Conservation (phyloP, 2,113 vertebrate species). For the Osmerus mordax region DNA sequence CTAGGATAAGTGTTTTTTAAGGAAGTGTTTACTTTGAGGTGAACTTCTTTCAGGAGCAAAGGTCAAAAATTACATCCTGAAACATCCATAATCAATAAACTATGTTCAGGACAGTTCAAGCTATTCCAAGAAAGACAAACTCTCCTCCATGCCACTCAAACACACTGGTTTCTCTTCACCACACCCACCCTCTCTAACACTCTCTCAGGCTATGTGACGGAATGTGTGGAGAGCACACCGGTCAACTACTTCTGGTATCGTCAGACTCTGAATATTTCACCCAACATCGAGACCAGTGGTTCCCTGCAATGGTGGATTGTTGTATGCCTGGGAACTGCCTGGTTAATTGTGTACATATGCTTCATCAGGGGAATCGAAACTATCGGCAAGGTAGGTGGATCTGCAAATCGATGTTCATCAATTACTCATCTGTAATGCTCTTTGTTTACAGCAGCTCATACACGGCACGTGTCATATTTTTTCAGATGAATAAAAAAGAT, state of each 20-base stretch:
- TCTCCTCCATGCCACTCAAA: no score
- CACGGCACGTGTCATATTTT: no score
- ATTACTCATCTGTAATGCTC: no score
- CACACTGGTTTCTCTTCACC: slow-evolving; percentile 61
- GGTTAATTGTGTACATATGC: slow-evolving; percentile 83
- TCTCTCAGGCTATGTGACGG: slow-evolving; percentile 68
- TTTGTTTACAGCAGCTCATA: no score
- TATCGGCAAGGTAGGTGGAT: slow-evolving; percentile 79
- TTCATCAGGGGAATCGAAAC: slow-evolving; percentile 85
- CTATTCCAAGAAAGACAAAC: no score
- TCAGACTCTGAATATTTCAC: slow-evolving; percentile 82
- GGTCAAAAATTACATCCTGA: no score
- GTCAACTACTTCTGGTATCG: slow-evolving; percentile 94
- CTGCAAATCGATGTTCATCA: not conserved
- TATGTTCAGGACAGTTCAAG: no score
- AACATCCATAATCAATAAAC: no score
- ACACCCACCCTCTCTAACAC: not conserved
- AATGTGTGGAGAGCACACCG: slow-evolving; percentile 78
- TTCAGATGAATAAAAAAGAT: no score
- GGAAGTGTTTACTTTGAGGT: no score
- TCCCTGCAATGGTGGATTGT: slow-evolving; percentile 81
- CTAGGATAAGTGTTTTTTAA: no score
- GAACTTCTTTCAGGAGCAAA: no score
- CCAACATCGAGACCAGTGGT: slow-evolving; percentile 67
- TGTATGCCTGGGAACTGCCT: slow-evolving; percentile 75